Conservation (phyloP, 2,113 vertebrate species). For the Ceyx cyanopectus region DNA sequence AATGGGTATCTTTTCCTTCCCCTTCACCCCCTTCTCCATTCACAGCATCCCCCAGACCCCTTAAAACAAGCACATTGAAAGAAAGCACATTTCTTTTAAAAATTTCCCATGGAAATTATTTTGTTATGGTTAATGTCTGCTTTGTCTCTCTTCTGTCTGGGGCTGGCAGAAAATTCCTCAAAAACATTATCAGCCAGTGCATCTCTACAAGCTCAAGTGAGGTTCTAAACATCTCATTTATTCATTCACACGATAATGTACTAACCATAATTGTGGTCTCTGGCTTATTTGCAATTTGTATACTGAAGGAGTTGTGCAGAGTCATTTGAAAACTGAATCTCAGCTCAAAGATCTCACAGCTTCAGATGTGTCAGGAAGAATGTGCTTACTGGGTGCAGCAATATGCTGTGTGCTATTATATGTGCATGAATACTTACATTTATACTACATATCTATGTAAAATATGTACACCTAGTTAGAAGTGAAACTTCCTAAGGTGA, state of each 20-base stretch:
- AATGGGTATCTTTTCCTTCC: conserved; percentile 54
- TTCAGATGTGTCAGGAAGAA: not conserved
- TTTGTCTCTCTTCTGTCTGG: conserved; percentile 22
- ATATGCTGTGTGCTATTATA: not conserved
- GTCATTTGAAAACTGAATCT: not conserved
- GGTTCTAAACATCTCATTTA: conserved; percentile 41
- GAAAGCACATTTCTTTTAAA: conserved; percentile 12
- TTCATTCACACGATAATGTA: not conserved
- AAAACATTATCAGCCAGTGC: conserved; percentile 4
- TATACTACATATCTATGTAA: not conserved
- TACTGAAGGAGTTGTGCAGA: not conserved
- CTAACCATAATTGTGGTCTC: not conserved
- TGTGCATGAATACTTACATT: not conserved
- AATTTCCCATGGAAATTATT: conserved; percentile 43
- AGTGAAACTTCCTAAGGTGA: not conserved
- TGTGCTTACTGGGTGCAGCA: not conserved
- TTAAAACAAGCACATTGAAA: conserved; percentile 28
- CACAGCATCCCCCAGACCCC: not conserved
- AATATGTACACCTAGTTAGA: not conserved
- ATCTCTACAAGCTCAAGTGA: conserved; percentile 16
- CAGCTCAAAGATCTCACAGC: not conserved
- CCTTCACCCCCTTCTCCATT: not conserved
- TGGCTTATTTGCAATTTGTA: not conserved
- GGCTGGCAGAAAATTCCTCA: conserved; percentile 12
- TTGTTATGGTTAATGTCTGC: conserved; percentile 43